A percentile compares a stretch with the other conserved stretches of the same genome.
Conservation (phyloP, 2,888 invertebrate species). For the Tribolium freemani region DNA sequence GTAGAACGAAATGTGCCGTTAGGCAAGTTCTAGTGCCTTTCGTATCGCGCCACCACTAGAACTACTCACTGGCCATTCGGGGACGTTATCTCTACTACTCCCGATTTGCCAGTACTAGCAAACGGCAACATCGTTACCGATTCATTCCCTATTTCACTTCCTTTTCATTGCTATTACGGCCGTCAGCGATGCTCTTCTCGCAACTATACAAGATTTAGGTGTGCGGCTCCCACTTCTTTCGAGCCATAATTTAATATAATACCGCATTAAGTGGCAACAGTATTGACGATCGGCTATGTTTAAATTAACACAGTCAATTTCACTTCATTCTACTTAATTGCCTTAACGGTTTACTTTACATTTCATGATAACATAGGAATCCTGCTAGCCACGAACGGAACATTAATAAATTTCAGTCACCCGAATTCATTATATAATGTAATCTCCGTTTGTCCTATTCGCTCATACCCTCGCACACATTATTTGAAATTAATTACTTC, state of each 20-base stretch:
- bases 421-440: slow-evolving; percentile 31
- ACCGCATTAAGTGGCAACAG: background rate
- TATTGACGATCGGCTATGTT: background rate
- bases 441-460: slow-evolving; percentile 30
- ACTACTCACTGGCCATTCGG: slow-evolving; percentile 24
- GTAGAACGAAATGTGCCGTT: slow-evolving; percentile 47
- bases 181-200: slow-evolving; percentile 33
- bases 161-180: slow-evolving; percentile 41
- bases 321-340: slow-evolving; percentile 32
- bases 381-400: slow-evolving; percentile 23
- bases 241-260: background rate
- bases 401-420: slow-evolving; percentile 32
- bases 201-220: slow-evolving; percentile 5
- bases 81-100: slow-evolving; percentile 39
- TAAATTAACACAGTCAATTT: slow-evolving; percentile 11
- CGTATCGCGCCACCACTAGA: slow-evolving; percentile 13
- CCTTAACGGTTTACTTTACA: slow-evolving; percentile 22
- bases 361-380: slow-evolving; percentile 15
- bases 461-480: slow-evolving; percentile 15
- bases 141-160: slow-evolving; percentile 41
- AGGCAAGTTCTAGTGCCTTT: slow-evolving; percentile 43
- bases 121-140: slow-evolving; percentile 33
- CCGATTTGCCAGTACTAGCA: slow-evolving; percentile 37
- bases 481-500: slow-evolving; percentile 24
- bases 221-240: slow-evolving; percentile 5